Evolutionary conservation across 2,113 vertebrate species (phyloP), one percentile per base, ranked within the genome.

Genomic region (Pantherophis guttatus): DNA sequence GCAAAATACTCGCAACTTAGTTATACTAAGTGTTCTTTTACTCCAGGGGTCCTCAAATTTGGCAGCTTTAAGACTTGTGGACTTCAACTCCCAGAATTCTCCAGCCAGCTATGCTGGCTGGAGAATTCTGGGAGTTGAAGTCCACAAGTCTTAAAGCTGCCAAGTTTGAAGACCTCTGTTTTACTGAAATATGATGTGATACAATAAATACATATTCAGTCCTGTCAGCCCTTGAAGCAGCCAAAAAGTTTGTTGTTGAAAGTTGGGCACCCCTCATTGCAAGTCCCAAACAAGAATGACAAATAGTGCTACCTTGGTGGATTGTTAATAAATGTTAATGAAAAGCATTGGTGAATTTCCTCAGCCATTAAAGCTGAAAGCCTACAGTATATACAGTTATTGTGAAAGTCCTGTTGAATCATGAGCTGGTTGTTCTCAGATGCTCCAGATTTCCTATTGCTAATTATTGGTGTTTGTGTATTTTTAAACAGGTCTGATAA

Each of bases 401-500:
- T 44, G 62, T 33, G 55, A 29, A 87, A 87, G 44, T n/a, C 44
- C 44, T 6, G 65, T 23, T 87, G 44, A 53, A 86, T 88, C 52
- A 39, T 12, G 23, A 6, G 10, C 12, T 87, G 86, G 1, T 87
- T 52, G 39, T 87, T 87, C 48, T 29, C 48, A 8, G 33, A 11
- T 85, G 26, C 62, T 75, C 48, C 65, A 0, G 9, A 4, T 55
- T 52, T 91, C 39, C 8, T 92, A 8, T 58, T 55, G 90, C 59
- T 91, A 59, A 87, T 90, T 50, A 21, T 3, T 94, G 33, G 3
- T 94, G 21, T 57, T 0, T 93, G 44, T 55, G 88, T 54, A 65
- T 89, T 87, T 87, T 50, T 92, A 81, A 81, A 2, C 95, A 99
- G 99, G 99, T 52, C 98, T 99, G 91, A 99, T 99, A 52, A 99